A percentile compares a stretch with the other conserved stretches of the same genome.
phyloP scores from a whole-genome alignment of 2,113 vertebrate genomes.

The Ifrita kowaldi region DNA sequence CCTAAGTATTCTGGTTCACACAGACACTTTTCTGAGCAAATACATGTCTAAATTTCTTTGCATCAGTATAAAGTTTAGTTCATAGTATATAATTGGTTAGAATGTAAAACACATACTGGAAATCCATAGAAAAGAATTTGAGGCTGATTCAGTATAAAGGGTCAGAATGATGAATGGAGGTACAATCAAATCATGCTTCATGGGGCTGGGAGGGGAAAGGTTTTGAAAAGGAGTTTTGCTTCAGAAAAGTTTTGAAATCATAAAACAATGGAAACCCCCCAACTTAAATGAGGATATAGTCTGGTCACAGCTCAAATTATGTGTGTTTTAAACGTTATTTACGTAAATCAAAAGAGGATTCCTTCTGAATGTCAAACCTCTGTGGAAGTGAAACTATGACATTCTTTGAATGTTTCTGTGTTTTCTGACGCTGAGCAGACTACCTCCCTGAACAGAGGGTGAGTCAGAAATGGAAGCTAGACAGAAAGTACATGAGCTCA shows the following conservation, averaged over 20 bases:
- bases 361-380: background rate
- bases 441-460: background rate
- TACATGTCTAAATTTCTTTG: background rate
- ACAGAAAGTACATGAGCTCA: background rate
- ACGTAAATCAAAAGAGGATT: background rate
- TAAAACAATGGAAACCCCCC: rapidly evolving
- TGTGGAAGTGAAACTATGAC: background rate
- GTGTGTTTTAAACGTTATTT: background rate
- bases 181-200: background rate
- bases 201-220: rapidly evolving
- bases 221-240: rapidly evolving
- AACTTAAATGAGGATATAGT: background rate
- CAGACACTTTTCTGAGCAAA: background rate
- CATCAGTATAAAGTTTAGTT: background rate
- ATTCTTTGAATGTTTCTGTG: background rate
- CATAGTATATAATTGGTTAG: background rate
- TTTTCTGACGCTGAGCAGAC: background rate
- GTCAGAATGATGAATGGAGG: background rate
- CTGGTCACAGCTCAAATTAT: background rate
- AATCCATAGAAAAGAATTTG: background rate
- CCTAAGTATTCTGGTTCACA: background rate
- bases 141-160: background rate
- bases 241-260: background rate
- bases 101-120: background rate
- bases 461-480: background rate